phyloP scores from a whole-genome alignment of 1,140 invertebrate species.

The Penaeus japonicus region DNA sequence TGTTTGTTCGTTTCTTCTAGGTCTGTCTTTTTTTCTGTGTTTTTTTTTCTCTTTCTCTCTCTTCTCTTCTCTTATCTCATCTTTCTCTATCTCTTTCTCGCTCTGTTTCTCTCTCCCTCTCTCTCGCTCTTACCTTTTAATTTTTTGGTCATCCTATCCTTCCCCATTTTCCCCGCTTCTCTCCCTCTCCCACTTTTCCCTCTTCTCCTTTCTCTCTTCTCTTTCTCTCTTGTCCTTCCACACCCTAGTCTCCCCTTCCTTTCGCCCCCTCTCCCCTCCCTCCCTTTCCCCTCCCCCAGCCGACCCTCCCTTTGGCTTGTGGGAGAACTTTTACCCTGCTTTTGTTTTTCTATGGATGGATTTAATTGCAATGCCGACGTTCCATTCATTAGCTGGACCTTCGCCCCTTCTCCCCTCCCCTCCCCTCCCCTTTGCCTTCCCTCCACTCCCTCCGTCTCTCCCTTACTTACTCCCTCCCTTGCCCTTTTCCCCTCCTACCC shows the following conservation, averaged over 20 bases:
- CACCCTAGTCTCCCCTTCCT: not conserved
- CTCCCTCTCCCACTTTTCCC: no score
- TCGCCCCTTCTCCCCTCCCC: not conserved
- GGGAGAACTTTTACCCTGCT: not conserved
- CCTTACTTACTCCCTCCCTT: no score
- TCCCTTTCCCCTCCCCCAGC: not conserved
- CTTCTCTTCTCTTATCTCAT: not conserved
- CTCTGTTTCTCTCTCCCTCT: not conserved
- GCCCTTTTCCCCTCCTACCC: no score
- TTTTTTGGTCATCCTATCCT: no score
- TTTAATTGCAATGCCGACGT: conserved; percentile 15
- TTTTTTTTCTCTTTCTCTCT: not conserved
- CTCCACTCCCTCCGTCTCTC: no score
- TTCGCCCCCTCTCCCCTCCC: not conserved
- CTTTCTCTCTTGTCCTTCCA: not conserved
- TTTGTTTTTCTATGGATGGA: not conserved
- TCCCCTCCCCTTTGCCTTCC: no score
- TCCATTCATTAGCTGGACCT: conserved; percentile 21
- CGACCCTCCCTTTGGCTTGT: not conserved
- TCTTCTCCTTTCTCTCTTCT: no score
- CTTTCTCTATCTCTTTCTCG: not conserved
- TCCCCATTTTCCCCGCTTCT: no score
- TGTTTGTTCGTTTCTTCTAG: not conserved
- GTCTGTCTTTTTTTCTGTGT: not conserved
- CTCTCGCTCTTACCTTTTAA: not conserved